Evolutionary conservation across 2,888 invertebrate genomes (phyloP), one percentile per base, ranked within the genome.

Genomic region (Imbricaverruca yamaguchii): DNA sequence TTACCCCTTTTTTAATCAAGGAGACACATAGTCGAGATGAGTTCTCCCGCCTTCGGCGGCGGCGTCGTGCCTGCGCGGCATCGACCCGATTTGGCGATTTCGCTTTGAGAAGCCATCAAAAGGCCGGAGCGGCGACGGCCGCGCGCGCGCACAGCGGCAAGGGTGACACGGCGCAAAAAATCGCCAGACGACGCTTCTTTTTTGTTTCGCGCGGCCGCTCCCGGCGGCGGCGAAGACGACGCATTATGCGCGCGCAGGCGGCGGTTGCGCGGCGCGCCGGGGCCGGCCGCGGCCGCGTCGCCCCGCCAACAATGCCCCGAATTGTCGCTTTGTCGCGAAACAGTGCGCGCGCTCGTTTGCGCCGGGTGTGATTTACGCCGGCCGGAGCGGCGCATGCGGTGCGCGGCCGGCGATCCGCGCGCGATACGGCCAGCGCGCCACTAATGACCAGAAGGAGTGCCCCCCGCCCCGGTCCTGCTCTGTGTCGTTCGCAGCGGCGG

Each of bases 1-100:
- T 74, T 74, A 74, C 74, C 74, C 74, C 74, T 74, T 74, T 69
- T 74, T 74, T 74, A 74, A 74, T 74, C 74, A 74, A 74, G 74
- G 74, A 74, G 74, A 55, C 74, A 74, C 74, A 74, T 55, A 53
- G 74, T 74, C 53, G 74, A 74, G 74, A 74, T 55, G 74, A 55
- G 74, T 55, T 74, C 39, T 55, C 74, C 55, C 74, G 23, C 53
- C 74, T 53, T 67, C 67, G 23, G 25, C 23, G 39, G 7, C 69
- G 25, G 67, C 21, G 67, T 10, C 15, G 11, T 59, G 12, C 15
- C 59, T 11, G 12, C 59, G 59, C 59, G 53, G 74, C 55, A 74
- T 74, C 74, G 74, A 74, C 55, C 74, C 18, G 6, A 8, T 8
- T 15, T 15, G 74, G 55, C 55, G 21, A 74, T 74, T 53, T 55